These are phyloP conservation scores for Catharus bicknelli DNA, from an alignment of 2,113 vertebrate genomes.

Conservation along the genomic window DNA sequence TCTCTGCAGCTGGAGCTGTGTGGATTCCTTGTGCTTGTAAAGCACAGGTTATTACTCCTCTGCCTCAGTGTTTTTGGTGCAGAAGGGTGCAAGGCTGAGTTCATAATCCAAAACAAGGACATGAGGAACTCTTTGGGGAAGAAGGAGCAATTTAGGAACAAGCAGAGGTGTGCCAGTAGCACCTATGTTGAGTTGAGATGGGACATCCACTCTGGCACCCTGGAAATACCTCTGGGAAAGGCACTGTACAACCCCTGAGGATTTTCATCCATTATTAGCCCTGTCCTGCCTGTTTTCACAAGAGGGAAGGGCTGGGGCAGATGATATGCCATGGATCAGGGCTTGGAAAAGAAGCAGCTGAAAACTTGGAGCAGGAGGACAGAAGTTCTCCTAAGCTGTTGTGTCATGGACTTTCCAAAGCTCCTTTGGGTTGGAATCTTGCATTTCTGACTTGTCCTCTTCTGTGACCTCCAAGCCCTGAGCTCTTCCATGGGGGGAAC, in stretches of 20 bases:
- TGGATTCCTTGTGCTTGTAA: not conserved
- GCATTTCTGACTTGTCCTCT: not conserved
- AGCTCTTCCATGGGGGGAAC: not conserved
- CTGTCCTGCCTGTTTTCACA: not conserved
- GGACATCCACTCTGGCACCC: not conserved
- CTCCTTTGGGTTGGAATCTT: not conserved
- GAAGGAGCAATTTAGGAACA: not conserved
- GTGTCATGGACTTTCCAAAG: not conserved
- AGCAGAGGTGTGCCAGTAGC: not conserved
- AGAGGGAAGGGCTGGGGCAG: not conserved
- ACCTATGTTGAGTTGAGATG: not conserved
- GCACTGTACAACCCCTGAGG: fast-evolving
- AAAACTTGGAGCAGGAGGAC: not conserved
- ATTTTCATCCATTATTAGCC: not conserved
- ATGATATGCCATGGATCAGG: not conserved
- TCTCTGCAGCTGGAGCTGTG: not conserved
- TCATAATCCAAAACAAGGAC: not conserved
- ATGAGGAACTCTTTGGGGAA: not conserved
- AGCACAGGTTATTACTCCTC: not conserved
- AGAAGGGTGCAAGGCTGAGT: not conserved
- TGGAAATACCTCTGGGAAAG: not conserved
- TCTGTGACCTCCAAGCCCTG: not conserved
- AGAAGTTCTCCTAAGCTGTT: not conserved
- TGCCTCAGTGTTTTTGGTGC: not conserved
- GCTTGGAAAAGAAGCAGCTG: not conserved